Conservation (phyloP, 2,797 vertebrate species). For the Triplophysa bombifrons region DNA sequence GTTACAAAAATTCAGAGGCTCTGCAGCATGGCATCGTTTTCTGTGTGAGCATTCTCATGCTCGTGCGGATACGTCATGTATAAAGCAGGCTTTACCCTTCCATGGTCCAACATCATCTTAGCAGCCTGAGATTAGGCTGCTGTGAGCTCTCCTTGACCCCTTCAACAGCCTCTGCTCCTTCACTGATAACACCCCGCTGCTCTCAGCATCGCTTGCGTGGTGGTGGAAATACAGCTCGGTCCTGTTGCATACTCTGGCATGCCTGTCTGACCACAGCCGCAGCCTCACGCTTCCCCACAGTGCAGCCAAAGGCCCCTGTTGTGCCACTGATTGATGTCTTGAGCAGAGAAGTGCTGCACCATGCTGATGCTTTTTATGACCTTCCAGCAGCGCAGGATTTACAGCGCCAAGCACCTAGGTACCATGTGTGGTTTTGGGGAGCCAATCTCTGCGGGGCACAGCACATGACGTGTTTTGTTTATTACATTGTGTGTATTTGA, state of each 20-base stretch:
- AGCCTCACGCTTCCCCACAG: slow-evolving; percentile 32
- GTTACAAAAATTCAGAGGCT: not conserved
- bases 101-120: not conserved
- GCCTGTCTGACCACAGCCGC: slow-evolving; percentile 1
- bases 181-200: slow-evolving; percentile 46
- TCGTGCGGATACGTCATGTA: not conserved
- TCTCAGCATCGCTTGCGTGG: slow-evolving; percentile 33
- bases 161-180: slow-evolving; percentile 13
- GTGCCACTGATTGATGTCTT: slow-evolving; percentile 60
- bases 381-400: slow-evolving; percentile 58
- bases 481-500: slow-evolving; percentile 20
- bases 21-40: not conserved
- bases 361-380: slow-evolving; percentile 63
- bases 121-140: slow-evolving; percentile 21
- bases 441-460: slow-evolving; percentile 30
- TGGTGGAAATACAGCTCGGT: slow-evolving; percentile 20
- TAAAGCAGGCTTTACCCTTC: slow-evolving; percentile 16
- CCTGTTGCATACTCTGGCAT: slow-evolving; percentile 15
- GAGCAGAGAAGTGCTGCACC: slow-evolving; percentile 51
- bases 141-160: slow-evolving; percentile 40
- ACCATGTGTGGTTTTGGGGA: slow-evolving; percentile 53
- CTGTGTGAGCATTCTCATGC: not conserved
- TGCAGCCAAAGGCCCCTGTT: slow-evolving; percentile 28
- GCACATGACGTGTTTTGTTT: slow-evolving; percentile 32
- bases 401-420: slow-evolving; percentile 61